Conservation (phyloP, 1,140 invertebrate genomes). For the Sesamia nonagrioides region DNA sequence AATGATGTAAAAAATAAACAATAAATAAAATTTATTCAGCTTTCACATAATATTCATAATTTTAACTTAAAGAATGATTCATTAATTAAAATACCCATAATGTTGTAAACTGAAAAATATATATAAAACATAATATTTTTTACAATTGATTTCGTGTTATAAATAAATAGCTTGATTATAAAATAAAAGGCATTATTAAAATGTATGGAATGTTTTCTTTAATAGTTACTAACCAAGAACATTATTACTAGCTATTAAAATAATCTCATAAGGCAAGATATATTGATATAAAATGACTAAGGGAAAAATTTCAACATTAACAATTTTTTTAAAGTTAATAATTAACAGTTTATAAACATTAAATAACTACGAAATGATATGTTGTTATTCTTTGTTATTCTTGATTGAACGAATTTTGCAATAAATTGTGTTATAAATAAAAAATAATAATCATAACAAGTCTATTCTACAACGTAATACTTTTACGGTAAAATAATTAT, state of each 20-base stretch:
- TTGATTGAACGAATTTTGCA: slow-evolving; percentile 62
- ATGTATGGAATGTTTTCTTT: slow-evolving; percentile 41
- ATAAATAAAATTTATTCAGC: slow-evolving; percentile 57
- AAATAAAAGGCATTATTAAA: slow-evolving; percentile 9
- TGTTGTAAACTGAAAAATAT: too few species aligned
- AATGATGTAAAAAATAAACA: slow-evolving; percentile 49
- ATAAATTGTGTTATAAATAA: slow-evolving; percentile 33
- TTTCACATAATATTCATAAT: slow-evolving; percentile 48
- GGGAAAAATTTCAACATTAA: slow-evolving; percentile 32
- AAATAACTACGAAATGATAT: slow-evolving; percentile 66
- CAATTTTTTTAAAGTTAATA: too few species aligned
- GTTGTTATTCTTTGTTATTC: slow-evolving; percentile 77
- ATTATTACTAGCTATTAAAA: slow-evolving; percentile 22
- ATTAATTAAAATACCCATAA: background rate
- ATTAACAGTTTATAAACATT: slow-evolving; percentile 44
- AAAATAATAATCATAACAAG: slow-evolving; percentile 47
- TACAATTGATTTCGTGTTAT: background rate
- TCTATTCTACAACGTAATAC: slow-evolving; percentile 62
- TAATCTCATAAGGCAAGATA: slow-evolving; percentile 48
- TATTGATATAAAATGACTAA: slow-evolving; percentile 50
- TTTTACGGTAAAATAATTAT: slow-evolving; percentile 59
- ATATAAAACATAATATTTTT: background rate
- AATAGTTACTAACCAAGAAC: slow-evolving; percentile 17
- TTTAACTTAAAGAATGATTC: slow-evolving; percentile 36
- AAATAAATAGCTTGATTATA: background rate